These are phyloP conservation scores for Drymodes brunneopygia DNA, from an alignment of 2,113 vertebrate species.

Conservation along the genomic window DNA sequence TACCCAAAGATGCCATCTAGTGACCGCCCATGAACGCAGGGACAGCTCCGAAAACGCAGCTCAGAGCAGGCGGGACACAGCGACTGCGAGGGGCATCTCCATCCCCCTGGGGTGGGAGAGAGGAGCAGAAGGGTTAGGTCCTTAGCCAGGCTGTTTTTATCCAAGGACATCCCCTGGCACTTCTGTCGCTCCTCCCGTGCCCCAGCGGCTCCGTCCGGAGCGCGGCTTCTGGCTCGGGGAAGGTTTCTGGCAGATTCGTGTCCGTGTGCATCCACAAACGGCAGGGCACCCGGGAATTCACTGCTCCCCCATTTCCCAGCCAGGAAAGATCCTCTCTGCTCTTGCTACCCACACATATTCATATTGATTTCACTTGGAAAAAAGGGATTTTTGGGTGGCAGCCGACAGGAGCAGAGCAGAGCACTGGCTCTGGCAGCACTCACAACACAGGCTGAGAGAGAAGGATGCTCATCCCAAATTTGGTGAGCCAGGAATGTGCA, in stretches of 20 bases:
- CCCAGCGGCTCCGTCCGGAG: background rate
- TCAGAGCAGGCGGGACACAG: fast-evolving
- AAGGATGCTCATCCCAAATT: background rate
- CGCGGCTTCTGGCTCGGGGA: background rate
- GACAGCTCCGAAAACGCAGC: background rate
- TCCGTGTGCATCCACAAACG: fast-evolving
- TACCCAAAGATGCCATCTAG: slow-evolving; percentile 67
- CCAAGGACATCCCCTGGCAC: background rate
- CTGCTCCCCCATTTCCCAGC: background rate
- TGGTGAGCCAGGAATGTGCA: background rate
- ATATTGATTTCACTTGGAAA: background rate
- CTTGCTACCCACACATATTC: background rate
- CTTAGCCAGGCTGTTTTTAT: background rate
- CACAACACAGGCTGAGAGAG: background rate
- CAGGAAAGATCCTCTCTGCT: background rate
- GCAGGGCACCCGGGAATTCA: background rate
- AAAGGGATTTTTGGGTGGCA: background rate
- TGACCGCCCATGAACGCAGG: background rate
- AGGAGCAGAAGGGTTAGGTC: background rate
- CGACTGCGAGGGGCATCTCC: fast-evolving
- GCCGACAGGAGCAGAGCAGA: background rate
- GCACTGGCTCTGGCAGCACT: background rate
- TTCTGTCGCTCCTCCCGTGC: background rate
- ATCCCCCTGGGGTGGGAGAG: background rate
- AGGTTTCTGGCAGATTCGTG: background rate